These are phyloP conservation scores for Diorhabda sublineata DNA, from an alignment of 1,140 invertebrate species.

Conservation along the genomic window DNA sequence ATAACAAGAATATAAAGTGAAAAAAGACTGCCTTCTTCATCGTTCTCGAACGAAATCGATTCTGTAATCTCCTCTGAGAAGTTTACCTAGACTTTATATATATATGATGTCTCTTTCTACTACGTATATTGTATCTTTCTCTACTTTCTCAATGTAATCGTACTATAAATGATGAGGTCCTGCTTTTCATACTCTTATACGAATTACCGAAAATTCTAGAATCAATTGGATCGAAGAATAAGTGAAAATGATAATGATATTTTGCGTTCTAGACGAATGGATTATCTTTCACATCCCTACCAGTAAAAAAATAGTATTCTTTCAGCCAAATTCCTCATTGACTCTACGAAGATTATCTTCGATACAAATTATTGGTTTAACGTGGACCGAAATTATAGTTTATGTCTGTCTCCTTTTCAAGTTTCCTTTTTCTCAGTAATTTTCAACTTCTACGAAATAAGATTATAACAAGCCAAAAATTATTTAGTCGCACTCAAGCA, in stretches of 20 bases:
- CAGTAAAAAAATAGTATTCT: too few relatives aligned
- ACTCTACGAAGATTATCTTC: too few relatives aligned
- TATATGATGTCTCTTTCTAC: conserved; percentile 9
- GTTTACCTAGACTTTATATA: conserved; percentile 23
- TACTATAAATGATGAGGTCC: conserved; percentile 6
- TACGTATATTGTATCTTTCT: conserved; percentile 8
- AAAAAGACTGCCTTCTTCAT: conserved; percentile 32
- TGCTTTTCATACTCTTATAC: conserved; percentile 6
- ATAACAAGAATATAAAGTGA: conserved; percentile 40
- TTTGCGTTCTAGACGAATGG: background rate
- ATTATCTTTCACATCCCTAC: too few relatives aligned
- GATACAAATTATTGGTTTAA: too few relatives aligned
- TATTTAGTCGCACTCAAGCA: too few relatives aligned
- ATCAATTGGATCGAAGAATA: background rate
- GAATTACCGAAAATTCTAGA: conserved; percentile 5
- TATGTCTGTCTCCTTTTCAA: too few relatives aligned
- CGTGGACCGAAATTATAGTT: too few relatives aligned
- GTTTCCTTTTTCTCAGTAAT: too few relatives aligned
- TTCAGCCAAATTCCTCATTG: too few relatives aligned
- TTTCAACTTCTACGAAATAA: too few relatives aligned
- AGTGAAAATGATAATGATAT: background rate
- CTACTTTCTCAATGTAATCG: conserved; percentile 9
- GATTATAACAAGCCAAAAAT: too few relatives aligned
- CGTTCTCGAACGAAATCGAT: conserved; percentile 34
- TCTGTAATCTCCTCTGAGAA: conserved; percentile 35